These are phyloP conservation scores for Chionis minor DNA, from an alignment of 2,113 vertebrate species.

Conservation along the genomic window DNA sequence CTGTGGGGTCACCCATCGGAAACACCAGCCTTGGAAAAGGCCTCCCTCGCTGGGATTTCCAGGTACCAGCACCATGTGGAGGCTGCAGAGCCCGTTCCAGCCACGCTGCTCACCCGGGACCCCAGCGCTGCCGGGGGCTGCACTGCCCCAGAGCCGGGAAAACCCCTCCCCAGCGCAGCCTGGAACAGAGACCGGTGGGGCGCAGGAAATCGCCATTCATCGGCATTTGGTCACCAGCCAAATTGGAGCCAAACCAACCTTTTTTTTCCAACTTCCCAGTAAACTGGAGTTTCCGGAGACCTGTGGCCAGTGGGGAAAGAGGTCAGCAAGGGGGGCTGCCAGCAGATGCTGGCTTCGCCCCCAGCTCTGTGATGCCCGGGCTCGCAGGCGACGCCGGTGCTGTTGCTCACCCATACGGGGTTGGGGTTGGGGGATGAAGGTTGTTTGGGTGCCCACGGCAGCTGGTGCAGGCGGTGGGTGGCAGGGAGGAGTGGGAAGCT, in stretches of 20 bases:
- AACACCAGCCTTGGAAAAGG: neutral
- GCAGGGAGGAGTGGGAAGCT: neutral
- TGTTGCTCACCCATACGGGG: rapidly evolving
- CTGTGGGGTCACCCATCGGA: rapidly evolving
- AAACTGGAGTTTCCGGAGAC: neutral
- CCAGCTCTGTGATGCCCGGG: rapidly evolving
- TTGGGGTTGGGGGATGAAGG: neutral
- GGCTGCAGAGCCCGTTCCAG: neutral
- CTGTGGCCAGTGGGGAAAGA: neutral
- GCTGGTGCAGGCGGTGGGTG: neutral
- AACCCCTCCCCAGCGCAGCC: neutral
- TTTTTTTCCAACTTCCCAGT: neutral
- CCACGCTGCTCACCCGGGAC: rapidly evolving
- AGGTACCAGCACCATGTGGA: rapidly evolving
- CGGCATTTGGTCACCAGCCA: neutral
- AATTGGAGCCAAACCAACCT: constrained; percentile 12
- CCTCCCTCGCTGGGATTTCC: neutral
- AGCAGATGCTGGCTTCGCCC: neutral
- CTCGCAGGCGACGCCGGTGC: rapidly evolving
- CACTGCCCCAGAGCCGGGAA: rapidly evolving
- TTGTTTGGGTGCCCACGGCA: neutral
- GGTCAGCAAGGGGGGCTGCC: neutral
- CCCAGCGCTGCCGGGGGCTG: neutral
- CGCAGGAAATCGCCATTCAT: constrained; percentile 16
- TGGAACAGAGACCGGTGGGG: neutral